phyloP scores from a whole-genome alignment of 2,113 vertebrate genomes.

The Cyanistes caeruleus region DNA sequence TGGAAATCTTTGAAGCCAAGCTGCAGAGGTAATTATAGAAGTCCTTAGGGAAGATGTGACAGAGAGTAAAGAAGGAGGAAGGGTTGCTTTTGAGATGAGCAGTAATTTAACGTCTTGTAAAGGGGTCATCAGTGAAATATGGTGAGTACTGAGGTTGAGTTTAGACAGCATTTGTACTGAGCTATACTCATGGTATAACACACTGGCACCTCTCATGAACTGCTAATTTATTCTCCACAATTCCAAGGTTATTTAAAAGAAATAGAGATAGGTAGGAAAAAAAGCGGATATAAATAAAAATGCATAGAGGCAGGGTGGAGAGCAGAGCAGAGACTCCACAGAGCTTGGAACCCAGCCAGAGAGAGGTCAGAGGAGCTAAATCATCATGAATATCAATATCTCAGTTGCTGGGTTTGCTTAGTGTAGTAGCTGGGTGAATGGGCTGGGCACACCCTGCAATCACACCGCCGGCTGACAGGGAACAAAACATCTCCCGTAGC shows the following conservation, averaged over 20 bases:
- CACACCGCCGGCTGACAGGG: accelerated
- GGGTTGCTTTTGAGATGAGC: neutral
- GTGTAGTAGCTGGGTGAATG: neutral
- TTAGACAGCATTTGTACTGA: neutral
- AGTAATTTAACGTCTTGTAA: neutral
- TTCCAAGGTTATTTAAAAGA: neutral
- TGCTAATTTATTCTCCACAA: neutral
- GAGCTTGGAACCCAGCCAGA: neutral
- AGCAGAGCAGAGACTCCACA: neutral
- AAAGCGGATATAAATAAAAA: neutral
- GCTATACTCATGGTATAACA: neutral
- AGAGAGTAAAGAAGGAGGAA: neutral
- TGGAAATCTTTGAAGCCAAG: neutral
- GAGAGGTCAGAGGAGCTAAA: neutral
- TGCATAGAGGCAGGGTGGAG: neutral
- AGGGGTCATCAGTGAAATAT: neutral
- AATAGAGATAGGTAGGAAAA: neutral
- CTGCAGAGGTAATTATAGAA: neutral
- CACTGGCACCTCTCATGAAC: neutral
- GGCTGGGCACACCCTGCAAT: neutral
- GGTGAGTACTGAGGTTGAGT: neutral
- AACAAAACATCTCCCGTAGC: neutral
- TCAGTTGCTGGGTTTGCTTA: neutral
- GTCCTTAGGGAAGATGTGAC: neutral
- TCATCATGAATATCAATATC: neutral